Percentiles rank a stretch among this genome's conserved stretches.
These are phyloP conservation scores for Drosophila fuyamai DNA, from an alignment of 1,140 invertebrate genomes.

Conservation along the genomic window DNA sequence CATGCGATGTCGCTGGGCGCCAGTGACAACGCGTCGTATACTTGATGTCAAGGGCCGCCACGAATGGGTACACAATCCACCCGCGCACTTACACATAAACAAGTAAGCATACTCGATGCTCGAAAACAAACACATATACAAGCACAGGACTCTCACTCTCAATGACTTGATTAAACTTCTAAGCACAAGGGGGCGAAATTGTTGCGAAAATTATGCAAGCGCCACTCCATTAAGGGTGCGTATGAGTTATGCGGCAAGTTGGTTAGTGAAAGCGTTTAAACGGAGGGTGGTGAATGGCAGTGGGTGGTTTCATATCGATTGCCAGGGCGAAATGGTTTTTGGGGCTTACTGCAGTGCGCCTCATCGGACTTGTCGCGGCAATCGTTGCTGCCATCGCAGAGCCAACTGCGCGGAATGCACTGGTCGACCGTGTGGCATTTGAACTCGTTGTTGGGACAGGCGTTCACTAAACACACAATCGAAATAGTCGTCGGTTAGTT, in stretches of 20 bases:
- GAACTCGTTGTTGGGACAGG: conserved; percentile 78
- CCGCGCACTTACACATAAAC: neutral
- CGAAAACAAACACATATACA: conserved; percentile 9
- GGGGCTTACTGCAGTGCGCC: conserved; percentile 86
- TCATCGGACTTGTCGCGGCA: conserved; percentile 91
- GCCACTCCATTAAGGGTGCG: conserved; percentile 68
- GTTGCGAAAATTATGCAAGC: conserved; percentile 73
- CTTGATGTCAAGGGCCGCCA: conserved; percentile 53
- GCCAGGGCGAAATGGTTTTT: conserved; percentile 13
- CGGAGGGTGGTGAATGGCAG: neutral
- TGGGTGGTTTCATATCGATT: conserved; percentile 2
- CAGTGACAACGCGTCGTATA: conserved; percentile 61
- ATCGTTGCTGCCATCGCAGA: conserved; percentile 91
- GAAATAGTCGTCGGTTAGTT: conserved; percentile 24
- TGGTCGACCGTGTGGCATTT: conserved; percentile 87
- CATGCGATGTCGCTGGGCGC: conserved; percentile 55
- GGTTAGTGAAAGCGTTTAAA: conserved; percentile 44
- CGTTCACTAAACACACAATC: conserved; percentile 62
- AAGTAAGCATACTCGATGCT: conserved; percentile 16
- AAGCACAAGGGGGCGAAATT: conserved; percentile 35
- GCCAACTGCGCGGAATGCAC: conserved; percentile 92
- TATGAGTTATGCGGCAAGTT: conserved; percentile 56
- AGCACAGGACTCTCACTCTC: conserved; percentile 43
- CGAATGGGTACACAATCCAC: conserved; percentile 40
- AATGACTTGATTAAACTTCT: conserved; percentile 74